phyloP scores from a whole-genome alignment of 2,888 invertebrate genomes.

The Calliphora vomitoria region DNA sequence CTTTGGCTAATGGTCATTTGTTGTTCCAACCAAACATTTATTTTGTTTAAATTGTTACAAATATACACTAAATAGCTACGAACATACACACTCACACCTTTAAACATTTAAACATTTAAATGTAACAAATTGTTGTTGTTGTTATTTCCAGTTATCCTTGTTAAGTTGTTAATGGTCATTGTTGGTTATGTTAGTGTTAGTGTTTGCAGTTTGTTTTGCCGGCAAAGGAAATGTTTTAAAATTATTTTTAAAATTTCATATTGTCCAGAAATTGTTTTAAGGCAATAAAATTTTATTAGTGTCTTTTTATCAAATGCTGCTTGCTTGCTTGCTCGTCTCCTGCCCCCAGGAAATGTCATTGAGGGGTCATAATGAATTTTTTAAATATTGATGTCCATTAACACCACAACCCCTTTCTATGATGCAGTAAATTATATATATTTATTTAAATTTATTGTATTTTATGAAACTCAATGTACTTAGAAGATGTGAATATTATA shows the following conservation, averaged over 20 bases:
- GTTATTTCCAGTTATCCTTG: slow-evolving; percentile 42
- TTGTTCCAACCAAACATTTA: slow-evolving; percentile 66
- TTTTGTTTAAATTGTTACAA: slow-evolving; percentile 68
- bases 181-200: background rate
- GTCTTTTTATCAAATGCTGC: no score
- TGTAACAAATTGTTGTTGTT: slow-evolving; percentile 60
- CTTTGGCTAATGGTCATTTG: slow-evolving; percentile 76
- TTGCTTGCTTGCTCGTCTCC: no score
- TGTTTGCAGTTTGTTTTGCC: slow-evolving; percentile 3
- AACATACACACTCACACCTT: slow-evolving; percentile 22
- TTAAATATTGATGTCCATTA: no score
- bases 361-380: no score
- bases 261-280: slow-evolving; percentile 2
- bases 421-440: no score
- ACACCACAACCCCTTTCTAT: no score
- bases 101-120: slow-evolving; percentile 15
- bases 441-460: no score
- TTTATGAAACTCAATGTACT: no score
- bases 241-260: background rate
- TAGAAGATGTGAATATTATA: no score
- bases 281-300: background rate
- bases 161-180: slow-evolving; percentile 53
- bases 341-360: no score
- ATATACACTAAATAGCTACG: slow-evolving; percentile 36
- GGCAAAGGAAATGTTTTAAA: slow-evolving; percentile 59